Evolutionary conservation across 2,797 vertebrate genomes (phyloP), one percentile per base, ranked within the genome.

Genomic region (Epinephelus awoara): DNA sequence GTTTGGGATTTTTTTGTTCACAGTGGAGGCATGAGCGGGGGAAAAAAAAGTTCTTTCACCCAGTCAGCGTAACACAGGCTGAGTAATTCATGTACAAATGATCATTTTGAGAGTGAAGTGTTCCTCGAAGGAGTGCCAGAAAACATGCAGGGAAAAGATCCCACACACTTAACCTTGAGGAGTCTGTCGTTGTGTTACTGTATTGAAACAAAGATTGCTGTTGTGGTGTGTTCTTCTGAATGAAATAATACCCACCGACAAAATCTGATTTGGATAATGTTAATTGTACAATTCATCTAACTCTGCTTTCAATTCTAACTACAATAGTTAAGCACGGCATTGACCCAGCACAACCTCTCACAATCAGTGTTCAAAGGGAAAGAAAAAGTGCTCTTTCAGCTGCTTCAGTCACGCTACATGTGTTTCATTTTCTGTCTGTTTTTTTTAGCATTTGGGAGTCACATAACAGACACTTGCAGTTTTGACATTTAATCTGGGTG

Each of bases 141-240:
- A 34, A 64, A 64, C 42, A 79, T 47, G 38, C 18, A 54, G 52
- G 25, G 3, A 47, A 40, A 55, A 50, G 17, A 72, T 52, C 6
- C 44, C 9, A 38, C 3, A 34, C 34, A 42, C 12, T 55, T n/a
- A 78, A 17, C 71, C 50, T 29, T 63, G 64, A 73, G 23, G 27
- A 25, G 11, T n/a, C 23, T 27, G 21, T 68, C 52, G 17, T 3
- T 42, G 46, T 66, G 63, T 13, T 25, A 63, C 57, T 57, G 29
- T 42, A 25, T 2, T n/a, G 23, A 2, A 46, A 42, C 40, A 42
- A 42, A 51, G 23, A 19, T 46, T 77, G 56, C 29, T 54, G 19
- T 40, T 42, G 56, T 46, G 23, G 49, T 50, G 27, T 75, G 13
- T 23, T 44, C 52, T 58, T 38, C 12, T 46, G 4, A 46, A 21